Evolutionary conservation across 2,113 vertebrate species (phyloP).

Genomic region (Emberiza fucata): DNA sequence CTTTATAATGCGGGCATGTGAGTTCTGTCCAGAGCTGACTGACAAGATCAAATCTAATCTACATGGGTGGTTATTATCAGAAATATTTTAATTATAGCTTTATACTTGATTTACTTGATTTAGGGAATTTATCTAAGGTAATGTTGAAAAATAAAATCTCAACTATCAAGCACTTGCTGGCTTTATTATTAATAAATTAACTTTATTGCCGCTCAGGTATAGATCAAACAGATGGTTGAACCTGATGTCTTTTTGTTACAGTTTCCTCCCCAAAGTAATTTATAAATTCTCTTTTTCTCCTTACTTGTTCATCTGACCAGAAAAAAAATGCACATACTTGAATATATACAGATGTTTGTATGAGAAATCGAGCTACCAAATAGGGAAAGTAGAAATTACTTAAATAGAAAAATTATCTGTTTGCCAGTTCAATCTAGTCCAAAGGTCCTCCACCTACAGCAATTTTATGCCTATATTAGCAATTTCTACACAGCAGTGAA

Average conservation of each 20-base stretch:
- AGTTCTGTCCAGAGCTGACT: neutral
- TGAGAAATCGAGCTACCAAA: neutral
- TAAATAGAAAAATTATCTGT: neutral
- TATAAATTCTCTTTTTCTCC: neutral
- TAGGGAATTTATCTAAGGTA: neutral
- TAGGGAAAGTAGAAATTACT: neutral
- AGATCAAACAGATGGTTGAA: neutral
- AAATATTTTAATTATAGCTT: neutral
- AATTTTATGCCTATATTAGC: neutral
- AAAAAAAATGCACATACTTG: neutral
- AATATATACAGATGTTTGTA: neutral
- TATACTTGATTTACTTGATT: neutral
- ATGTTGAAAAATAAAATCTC: neutral
- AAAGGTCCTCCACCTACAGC: neutral
- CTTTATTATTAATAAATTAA: neutral
- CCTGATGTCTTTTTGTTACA: neutral
- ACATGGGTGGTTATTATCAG: neutral
- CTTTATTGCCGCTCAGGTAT: neutral
- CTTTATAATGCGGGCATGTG: neutral
- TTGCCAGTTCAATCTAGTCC: neutral
- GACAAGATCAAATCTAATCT: neutral
- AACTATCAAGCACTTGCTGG: neutral
- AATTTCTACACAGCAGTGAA: neutral
- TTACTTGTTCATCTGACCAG: neutral
- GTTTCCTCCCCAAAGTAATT: neutral